Evolutionary conservation across 2,888 invertebrate species (phyloP), one percentile per base, ranked within the genome.

Genomic region (Metacarcinus magister): DNA sequence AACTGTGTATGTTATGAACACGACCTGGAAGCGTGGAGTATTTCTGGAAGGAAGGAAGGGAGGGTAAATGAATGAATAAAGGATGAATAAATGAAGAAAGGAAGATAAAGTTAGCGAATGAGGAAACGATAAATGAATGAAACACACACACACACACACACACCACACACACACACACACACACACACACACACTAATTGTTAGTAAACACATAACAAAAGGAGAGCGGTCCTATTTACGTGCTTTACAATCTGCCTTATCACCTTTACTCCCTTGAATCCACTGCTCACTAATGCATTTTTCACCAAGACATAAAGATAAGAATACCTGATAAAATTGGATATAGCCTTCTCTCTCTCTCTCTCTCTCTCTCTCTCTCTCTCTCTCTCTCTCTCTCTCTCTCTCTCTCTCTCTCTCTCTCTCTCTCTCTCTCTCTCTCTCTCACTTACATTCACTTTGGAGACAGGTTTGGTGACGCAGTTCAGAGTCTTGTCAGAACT

Each of bases 11-110:
- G 23, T 44, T 1, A 10, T 87, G 39, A 23, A 19, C 16, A 19
- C 92, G 89, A 28, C 39, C 23, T 8, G 96, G 96, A 28, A 96
- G 39, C 0, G 96, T 96, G 10, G 96, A 87, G 28, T n/a, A 87
- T 39, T 93, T 96, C 96, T 96, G 92, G 23, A 87, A 5, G n/a
- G 67, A n/a, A 48, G 82, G 32, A 82, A n/a, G 43, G n/a, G 87
- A 43, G 28, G 67, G 0, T n/a, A 32, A 28, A 32, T 32, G 16
- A 82, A 2, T 0, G 28, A 82, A 28, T 0, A 82, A 82, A 32
- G 32, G 16, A 82, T 23, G 13, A 32, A 28, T 2, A 32, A 8
- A 2, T 32, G 54, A 54, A 82, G 82, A 82, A 82, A 82, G 32
- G 13, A 82, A 28, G 32, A n/a, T 19, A 67, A 23, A 23, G 23